Evolutionary conservation across 64 coral and sea anemone species (phyloP), one percentile per base, ranked within the genome.

Genomic region (Dendronephthya gigantea): DNA sequence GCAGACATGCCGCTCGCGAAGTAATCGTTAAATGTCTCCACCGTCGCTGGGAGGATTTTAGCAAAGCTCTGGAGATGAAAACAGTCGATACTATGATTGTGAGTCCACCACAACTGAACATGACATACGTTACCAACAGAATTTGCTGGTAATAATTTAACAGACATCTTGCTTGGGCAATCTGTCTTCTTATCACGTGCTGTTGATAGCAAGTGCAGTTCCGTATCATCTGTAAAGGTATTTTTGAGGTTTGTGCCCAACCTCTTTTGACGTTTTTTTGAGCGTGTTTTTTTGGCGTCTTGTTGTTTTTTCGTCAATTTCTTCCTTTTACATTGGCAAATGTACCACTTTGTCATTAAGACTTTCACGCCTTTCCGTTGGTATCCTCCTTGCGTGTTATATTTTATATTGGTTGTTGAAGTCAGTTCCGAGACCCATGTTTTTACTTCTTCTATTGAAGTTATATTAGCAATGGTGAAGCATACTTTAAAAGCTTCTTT

Each of bases 1-100:
- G 89, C 83, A 27, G 83, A 85, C 89, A 86, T 90, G 19, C 83
- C 89, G 15, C 74, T 32, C 14, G 27, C 11, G 40, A 90, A 90
- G 30, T 90, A 90, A 14, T 33, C 15, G 6, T 82, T 6, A 47
- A 86, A 86, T 33, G 33, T 81, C 16, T 48, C 40, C 23, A 2
- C 55, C 38, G 89, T 90, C 29, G 65, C 41, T n/a, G 89, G 35
- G 32, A 90, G 70, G 32, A 90, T 90, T 28, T 75, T 50, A 27
- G 39, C 49, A 40, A 90, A 90, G 29, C 16, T 82, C 2, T 35
- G 49, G 1, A 88, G 2, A 34, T 88, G 87, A 25, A 62, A 88
- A 17, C 75, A 83, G 22, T 88, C 51, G 0, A 83, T 31, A 66
- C 87, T 83, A 79, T 89, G 35, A 48, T 83, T 88, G 14, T 83